Base-by-base conservation (phyloP, 1,140 invertebrate species). In the Chironomus striatipennis region DNA sequence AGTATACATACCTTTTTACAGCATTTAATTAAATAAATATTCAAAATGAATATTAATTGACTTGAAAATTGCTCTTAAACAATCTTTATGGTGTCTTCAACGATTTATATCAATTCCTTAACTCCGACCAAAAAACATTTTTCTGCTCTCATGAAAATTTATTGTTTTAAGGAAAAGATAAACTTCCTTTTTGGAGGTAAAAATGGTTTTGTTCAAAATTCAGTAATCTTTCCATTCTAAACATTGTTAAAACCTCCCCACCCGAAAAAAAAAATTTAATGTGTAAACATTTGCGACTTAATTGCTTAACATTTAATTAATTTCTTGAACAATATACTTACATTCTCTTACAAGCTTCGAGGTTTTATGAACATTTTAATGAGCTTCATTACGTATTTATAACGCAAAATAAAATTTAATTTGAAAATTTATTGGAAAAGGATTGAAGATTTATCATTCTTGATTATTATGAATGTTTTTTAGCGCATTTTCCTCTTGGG, bases 21-120 rank as follows among this genome's bases (percentile, higher is more conserved):
- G 65, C 65, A 18, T 70, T 70, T 70, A 70, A 70, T 70, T 70
- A 70, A 70, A 70, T 70, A 21, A 20, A 70, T 70, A 21, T 18
- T 6, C 18, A 70, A 70, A 70, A 70, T 70, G 65, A 70, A 70
- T 70, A 70, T 70, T 70, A 70, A 70, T 70, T 70, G 65, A 70
- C 65, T 70, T 9, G 20, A 70, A 21, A 21, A 70, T 57, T 57
- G 47, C 65, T 70, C 18, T 70, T 70, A 70, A 70, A 70, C 65
- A 20, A 17, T 20, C 17, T 70, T n/a, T 10, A 34, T 57, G 47
- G n/a, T n/a, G 47, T 57, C 47, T 57, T n/a, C 12, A 12, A 57
- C 47, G 12, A 57, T 57, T 57, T 57, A 57, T 57, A 57, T 57
- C 12, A 57, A 57, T 57, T 57, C 47, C n/a, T 57, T 57, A 15